Evolutionary conservation across 2,797 vertebrate genomes (phyloP), one percentile per base, ranked within the genome.

Genomic region (Aselliscus stoliczkanus): DNA sequence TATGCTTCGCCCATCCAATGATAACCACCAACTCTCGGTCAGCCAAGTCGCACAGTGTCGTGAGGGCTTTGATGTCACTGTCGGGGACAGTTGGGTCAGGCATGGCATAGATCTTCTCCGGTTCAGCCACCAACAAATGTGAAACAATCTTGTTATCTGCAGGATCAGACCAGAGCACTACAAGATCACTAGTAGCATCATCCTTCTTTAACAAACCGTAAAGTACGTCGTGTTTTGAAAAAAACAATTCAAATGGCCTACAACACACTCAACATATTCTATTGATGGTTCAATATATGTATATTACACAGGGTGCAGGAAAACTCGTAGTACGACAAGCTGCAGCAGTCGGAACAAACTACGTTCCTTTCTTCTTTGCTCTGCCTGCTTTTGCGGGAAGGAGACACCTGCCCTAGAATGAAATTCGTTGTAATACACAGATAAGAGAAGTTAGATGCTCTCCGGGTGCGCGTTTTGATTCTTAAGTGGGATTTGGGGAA

Each of bases 111-210:
- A 99, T 99, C 99, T 99, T 99, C 99, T 99, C 99, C 73, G 99
- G 99, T 98, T 99, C 99, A 85, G 99, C 99, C 98, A 99, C 99
- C 99, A 99, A 99, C 98, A 99, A 99, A 99, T 99, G 99, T 96
- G 99, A 99, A 97, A 99, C 99, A 97, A 99, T 99, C 99, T 99
- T 99, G 99, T 99, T 99, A 99, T 99, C 99, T 99, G 99, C 98
- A 99, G 99, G 99, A 99, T 98, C n/a, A 94, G 95, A 97, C 88
- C 99, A 98, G 95, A 98, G 97, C 82, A 96, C 95, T 90, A 86
- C 39, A 93, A 93, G 81, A 97, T 98, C 98, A 98, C 96, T 73
- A 94, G 91, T 2, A 96, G 95, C 56, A 94, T 88, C 93, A 85
- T 69, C 91, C 76, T 62, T 90, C 97, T 90, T 94, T 84, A 58